Conservation (phyloP, 2,797 vertebrate genomes). For the Crax fasciolata region DNA sequence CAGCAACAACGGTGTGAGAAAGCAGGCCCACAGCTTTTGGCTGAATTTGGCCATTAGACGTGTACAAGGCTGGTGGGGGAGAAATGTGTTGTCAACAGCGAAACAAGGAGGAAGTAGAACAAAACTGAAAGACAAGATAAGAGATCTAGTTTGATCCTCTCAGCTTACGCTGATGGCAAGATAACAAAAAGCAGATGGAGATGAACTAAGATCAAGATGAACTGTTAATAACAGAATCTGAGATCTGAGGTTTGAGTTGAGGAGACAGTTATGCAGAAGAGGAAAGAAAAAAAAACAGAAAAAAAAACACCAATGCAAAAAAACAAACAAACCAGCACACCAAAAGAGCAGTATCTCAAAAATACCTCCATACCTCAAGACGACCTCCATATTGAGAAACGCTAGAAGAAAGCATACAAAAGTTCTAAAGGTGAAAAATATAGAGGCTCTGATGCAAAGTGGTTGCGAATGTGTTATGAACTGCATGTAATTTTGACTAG, state of each 20-base stretch:
- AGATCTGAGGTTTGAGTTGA: not conserved
- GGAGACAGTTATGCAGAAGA: not conserved
- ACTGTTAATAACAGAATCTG: not conserved
- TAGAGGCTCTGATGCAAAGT: not conserved
- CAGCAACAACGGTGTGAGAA: not conserved
- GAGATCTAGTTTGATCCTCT: not conserved
- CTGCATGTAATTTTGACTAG: not conserved
- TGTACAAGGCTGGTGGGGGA: not conserved
- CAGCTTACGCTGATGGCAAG: not conserved
- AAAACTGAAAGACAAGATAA: not conserved
- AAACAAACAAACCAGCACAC: not conserved
- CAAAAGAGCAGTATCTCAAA: not conserved
- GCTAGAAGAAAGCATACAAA: not conserved
- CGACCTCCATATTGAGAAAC: rapidly evolving
- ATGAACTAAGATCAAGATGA: not conserved
- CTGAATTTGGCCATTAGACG: not conserved
- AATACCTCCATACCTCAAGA: not conserved
- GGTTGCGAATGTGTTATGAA: not conserved
- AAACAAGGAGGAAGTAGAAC: not conserved
- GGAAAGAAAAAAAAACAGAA: not conserved
- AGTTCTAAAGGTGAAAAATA: not conserved
- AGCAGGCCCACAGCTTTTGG: not conserved
- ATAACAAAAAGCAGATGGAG: not conserved
- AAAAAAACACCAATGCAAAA: not conserved
- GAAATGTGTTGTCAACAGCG: not conserved